phyloP scores from a whole-genome alignment of 2,888 invertebrate genomes.

The Amphipyra tragopoginis region DNA sequence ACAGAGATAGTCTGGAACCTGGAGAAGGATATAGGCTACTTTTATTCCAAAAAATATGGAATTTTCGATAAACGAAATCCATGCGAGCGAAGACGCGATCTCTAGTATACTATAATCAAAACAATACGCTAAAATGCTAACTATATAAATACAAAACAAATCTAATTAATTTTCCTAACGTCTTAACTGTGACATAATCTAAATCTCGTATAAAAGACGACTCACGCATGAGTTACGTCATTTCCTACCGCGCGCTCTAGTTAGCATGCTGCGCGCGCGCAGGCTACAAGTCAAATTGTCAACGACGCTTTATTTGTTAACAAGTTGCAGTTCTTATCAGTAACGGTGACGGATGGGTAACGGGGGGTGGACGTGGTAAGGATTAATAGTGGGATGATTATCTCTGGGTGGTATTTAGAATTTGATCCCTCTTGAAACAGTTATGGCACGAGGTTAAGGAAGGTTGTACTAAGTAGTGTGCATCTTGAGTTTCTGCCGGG shows the following conservation, averaged over 20 bases:
- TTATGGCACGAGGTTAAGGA: no score
- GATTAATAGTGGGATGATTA: not conserved
- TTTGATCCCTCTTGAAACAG: not conserved
- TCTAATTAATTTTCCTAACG: slow-evolving; percentile 41
- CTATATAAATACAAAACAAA: slow-evolving; percentile 23
- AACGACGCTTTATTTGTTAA: slow-evolving; percentile 35
- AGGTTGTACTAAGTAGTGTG: no score
- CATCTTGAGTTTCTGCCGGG: no score
- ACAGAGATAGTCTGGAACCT: no score
- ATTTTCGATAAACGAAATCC: no score
- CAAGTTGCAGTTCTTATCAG: slow-evolving; percentile 29
- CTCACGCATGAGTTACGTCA: slow-evolving; percentile 36
- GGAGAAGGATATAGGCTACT: no score
- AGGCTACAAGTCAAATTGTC: slow-evolving; percentile 58
- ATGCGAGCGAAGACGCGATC: no score
- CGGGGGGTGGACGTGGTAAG: slow-evolving; percentile 9
- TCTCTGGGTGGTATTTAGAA: not conserved
- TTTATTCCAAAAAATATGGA: no score
- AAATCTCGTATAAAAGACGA: slow-evolving; percentile 27
- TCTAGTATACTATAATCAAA: no score
- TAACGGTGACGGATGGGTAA: slow-evolving; percentile 28
- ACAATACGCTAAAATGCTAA: slow-evolving; percentile 9
- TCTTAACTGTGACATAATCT: slow-evolving; percentile 45
- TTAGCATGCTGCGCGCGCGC: slow-evolving; percentile 45
- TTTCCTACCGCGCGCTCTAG: slow-evolving; percentile 41